These are phyloP conservation scores for Metaphire vulgaris DNA, from an alignment of 1,140 invertebrate species.

Conservation along the genomic window DNA sequence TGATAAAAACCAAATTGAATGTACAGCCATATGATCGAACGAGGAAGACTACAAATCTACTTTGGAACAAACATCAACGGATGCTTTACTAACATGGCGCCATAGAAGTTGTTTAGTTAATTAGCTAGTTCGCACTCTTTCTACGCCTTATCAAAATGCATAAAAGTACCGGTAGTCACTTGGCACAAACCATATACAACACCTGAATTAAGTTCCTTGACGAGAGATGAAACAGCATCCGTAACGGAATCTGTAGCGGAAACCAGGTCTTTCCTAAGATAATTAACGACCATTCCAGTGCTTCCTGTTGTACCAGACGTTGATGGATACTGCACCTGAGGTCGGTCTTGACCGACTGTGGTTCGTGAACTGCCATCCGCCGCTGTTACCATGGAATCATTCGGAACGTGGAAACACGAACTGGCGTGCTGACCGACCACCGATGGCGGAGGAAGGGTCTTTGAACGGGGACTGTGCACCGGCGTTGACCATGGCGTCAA, in stretches of 20 bases:
- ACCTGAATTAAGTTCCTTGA: slow-evolving; percentile 18
- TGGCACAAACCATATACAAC: no score
- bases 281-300: neutral
- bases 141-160: no score
- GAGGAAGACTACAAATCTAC: no score
- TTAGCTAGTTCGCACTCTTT: no score
- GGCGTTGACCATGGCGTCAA: neutral
- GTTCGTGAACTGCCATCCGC: neutral
- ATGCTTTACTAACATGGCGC: no score
- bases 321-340: neutral
- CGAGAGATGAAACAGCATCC: slow-evolving; percentile 10
- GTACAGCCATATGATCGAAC: no score
- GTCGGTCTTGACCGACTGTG: neutral
- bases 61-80: no score
- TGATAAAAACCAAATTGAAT: no score
- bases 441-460: neutral
- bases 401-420: neutral
- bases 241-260: slow-evolving; percentile 13
- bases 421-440: neutral
- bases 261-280: slow-evolving; percentile 8
- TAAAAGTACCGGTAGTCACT: no score
- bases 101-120: no score
- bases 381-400: neutral
- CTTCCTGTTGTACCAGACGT: neutral
- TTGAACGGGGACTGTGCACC: neutral